These are phyloP conservation scores for Keiferia lycopersicella DNA, from an alignment of 2,888 invertebrate species.

Conservation along the genomic window DNA sequence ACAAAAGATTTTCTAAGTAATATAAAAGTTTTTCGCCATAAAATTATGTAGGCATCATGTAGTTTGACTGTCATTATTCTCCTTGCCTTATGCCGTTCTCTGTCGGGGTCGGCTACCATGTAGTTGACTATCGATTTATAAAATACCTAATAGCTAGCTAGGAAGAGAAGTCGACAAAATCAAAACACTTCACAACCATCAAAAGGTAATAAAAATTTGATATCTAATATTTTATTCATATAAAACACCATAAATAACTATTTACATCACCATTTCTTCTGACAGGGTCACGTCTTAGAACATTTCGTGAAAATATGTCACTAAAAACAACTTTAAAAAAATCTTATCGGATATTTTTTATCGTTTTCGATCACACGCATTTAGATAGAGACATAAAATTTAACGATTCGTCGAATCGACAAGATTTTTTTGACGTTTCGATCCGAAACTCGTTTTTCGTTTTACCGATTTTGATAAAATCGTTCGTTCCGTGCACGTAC, in stretches of 20 bases:
- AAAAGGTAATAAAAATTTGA: conserved; percentile 14
- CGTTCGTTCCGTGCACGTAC: conserved; percentile 52
- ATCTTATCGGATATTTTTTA: conserved; percentile 47
- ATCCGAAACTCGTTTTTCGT: conserved; percentile 44
- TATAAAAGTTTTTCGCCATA: no score
- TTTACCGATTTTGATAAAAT: conserved; percentile 50
- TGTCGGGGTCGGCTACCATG: no score
- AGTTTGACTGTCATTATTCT: no score
- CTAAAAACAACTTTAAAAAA: conserved; percentile 26
- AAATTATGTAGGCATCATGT: no score
- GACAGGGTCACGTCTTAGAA: conserved; percentile 18
- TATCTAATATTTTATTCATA: conserved; percentile 17
- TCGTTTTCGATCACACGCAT: conserved; percentile 46
- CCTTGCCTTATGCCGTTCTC: no score
- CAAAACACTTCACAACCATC: conserved; percentile 5
- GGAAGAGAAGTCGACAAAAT: background rate
- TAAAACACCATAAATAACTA: conserved; percentile 19
- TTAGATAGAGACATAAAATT: conserved; percentile 62
- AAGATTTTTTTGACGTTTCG: conserved; percentile 41
- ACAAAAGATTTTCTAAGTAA: no score
- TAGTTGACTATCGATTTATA: no score
- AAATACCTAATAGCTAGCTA: no score
- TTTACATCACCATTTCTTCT: conserved; percentile 15
- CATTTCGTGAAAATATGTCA: conserved; percentile 39
- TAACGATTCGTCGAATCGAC: conserved; percentile 57